Base-by-base conservation (phyloP, 2,797 vertebrate species). In the Artibeus lituratus region DNA sequence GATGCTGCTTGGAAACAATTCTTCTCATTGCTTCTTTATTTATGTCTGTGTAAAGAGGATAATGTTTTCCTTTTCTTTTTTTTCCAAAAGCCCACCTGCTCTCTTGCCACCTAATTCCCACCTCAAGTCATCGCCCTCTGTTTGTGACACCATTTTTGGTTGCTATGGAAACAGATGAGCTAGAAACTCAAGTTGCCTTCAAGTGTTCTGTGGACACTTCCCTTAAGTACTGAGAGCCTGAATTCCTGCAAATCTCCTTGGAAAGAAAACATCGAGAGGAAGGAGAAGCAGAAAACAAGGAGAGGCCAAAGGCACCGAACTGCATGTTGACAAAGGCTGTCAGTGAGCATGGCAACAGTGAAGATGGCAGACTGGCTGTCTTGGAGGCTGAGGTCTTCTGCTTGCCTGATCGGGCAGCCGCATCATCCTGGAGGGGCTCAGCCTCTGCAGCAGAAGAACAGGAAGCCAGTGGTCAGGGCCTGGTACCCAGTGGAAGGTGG, bases 101-200 rank as follows among this genome's bases (percentile, higher is more conserved):
- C 44, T 80, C 70, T 90, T 80, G 49, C 62, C 90, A 74, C 51
- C 62, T 57, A 55, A 62, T 81, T 93, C 82, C 78, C 80, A 26
- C 14, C n/a, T 89, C 49, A 67, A 65, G 59, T 87, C 73, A 70
- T 80, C 49, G 39, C 37, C n/a, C 35, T 78, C 65, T 78, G 55
- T 55, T 85, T 80, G 65, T 87, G 93, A 89, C 87, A 78, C 88
- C 62, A 67, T 19, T 47, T n/a, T 5, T 1, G 22, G 85, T 39
- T 96, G 89, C 51, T 83, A 65, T 44, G 78, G 83, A 89, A 96
- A 94, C 91, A 96, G 78, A 49, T 83, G 47, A 86, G 35, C 51
- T 62, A 77, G 83, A 87, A 76, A 94, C 18, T 53, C 24, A 12
- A 55, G 39, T 59, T 47, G 39, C 94, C 82, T 97, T 96, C 85